Conservation (phyloP, 2,888 invertebrate genomes). For the Augochlorella aurata region DNA sequence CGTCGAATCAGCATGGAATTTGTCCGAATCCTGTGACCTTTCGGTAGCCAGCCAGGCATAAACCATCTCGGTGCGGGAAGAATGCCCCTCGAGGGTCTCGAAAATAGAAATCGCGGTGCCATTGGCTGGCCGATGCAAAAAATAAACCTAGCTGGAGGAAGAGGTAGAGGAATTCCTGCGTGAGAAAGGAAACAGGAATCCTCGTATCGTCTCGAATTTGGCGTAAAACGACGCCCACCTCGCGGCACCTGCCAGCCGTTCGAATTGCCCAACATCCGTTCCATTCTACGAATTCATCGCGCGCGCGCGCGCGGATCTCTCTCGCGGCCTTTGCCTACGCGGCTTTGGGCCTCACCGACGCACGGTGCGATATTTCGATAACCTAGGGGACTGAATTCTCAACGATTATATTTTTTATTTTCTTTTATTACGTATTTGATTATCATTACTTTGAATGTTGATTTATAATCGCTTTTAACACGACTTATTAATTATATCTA, state of each 20-base stretch:
- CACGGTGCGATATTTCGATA: no score
- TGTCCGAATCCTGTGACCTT: not conserved
- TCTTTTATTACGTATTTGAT: no score
- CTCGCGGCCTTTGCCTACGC: conserved; percentile 40
- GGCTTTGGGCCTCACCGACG: not conserved
- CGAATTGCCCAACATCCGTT: conserved; percentile 76
- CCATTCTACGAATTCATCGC: conserved; percentile 64
- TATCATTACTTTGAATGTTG: no score
- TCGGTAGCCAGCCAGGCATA: not conserved
- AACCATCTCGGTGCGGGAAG: not conserved
- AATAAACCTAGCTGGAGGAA: conserved; percentile 10
- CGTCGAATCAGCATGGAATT: not conserved
- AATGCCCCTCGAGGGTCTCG: not conserved
- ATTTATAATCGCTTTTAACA: no score
- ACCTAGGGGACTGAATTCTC: no score
- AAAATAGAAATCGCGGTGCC: not conserved
- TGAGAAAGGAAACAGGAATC: conserved; percentile 59
- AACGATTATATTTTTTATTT: no score
- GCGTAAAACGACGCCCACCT: conserved; percentile 76
- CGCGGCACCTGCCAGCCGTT: conserved; percentile 71
- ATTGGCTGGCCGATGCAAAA: conserved; percentile 2
- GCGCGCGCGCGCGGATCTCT: conserved; percentile 11
- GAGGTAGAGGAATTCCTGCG: conserved; percentile 37
- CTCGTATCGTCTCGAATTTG: conserved; percentile 70
- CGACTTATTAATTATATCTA: no score